Percentiles rank a stretch among this genome's conserved stretches.
phyloP scores from a whole-genome alignment of 2,113 vertebrate genomes.

The Thymallus thymallus region DNA sequence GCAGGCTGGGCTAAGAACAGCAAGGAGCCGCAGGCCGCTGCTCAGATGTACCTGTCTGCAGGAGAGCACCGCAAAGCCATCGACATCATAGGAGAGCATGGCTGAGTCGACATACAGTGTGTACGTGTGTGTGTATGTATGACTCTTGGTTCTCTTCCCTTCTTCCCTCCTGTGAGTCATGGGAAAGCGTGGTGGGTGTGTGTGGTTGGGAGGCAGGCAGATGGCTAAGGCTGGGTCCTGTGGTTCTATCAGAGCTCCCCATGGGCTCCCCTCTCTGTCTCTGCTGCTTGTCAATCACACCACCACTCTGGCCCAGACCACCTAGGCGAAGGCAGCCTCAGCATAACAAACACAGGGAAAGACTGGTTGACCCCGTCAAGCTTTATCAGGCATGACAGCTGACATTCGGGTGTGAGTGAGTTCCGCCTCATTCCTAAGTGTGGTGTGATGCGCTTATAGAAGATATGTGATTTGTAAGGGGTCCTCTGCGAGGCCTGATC shows the following conservation, averaged over 20 bases:
- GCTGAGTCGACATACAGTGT: too few relatives aligned
- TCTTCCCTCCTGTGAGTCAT: background rate
- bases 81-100: slow-evolving; percentile 87
- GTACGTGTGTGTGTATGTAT: too few relatives aligned
- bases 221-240: slow-evolving; percentile 26
- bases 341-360: slow-evolving; percentile 23
- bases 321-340: slow-evolving; percentile 19
- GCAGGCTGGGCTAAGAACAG: slow-evolving; percentile 96
- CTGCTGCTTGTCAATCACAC: slow-evolving; percentile 9
- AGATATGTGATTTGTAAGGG: too few relatives aligned
- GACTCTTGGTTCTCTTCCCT: too few relatives aligned
- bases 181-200: slow-evolving; percentile 19
- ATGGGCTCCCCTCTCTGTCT: slow-evolving; percentile 32
- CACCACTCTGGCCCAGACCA: slow-evolving; percentile 1
- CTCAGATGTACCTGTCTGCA: slow-evolving; percentile 97
- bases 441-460: background rate
- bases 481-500: too few relatives aligned
- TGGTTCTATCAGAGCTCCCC: slow-evolving; percentile 38
- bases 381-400: slow-evolving; percentile 28
- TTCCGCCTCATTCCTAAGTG: slow-evolving; percentile 26
- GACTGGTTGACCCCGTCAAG: slow-evolving; percentile 24
- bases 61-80: slow-evolving; percentile 94
- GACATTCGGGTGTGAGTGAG: slow-evolving; percentile 16
- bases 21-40: slow-evolving; percentile 89
- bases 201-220: slow-evolving; percentile 28